Evolutionary conservation across 2,113 vertebrate species (phyloP).

Genomic region (Megaptera novaeangliae): DNA sequence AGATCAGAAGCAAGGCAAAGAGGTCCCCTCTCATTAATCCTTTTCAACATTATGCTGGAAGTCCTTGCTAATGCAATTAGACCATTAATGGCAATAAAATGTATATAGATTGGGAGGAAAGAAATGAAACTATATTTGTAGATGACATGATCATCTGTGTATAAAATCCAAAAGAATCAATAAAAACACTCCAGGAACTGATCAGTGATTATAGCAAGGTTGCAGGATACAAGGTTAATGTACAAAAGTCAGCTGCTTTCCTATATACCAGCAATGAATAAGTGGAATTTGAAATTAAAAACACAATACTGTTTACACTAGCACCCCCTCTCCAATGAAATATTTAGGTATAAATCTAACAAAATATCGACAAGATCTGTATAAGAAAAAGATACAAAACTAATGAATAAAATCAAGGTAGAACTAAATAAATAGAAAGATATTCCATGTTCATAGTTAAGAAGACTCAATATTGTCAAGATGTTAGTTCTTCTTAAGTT

Average conservation of each 20-base stretch:
- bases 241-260: background rate
- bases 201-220: background rate
- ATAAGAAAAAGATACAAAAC: background rate
- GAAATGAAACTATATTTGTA: background rate
- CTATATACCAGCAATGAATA: background rate
- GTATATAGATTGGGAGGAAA: background rate
- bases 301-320: background rate
- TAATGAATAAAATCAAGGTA: background rate
- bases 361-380: background rate
- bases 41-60: background rate
- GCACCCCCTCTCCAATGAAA: background rate
- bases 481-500: background rate
- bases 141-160: background rate
- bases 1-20: background rate
- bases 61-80: background rate
- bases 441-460: background rate
- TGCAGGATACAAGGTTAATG: background rate
- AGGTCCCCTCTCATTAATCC: background rate
- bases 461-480: background rate
- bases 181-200: background rate
- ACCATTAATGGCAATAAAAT: background rate
- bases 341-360: background rate
- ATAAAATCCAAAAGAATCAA: background rate
- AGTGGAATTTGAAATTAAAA: background rate
- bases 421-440: background rate